Base-by-base conservation (phyloP, 1,140 invertebrate genomes). In the Papilio helenus region DNA sequence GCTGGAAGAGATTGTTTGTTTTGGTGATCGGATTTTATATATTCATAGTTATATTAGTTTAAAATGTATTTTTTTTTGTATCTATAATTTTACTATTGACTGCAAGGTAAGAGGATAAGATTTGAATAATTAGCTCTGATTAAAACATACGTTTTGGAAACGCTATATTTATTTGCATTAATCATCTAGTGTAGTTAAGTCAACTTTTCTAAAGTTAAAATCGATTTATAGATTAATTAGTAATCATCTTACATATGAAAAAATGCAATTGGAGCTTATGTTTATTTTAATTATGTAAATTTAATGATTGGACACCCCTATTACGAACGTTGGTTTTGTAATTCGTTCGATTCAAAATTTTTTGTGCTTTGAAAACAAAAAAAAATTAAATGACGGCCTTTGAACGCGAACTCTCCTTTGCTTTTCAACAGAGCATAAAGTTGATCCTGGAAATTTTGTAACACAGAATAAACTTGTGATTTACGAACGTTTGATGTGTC, bases 391-490 rank as follows among this genome's bases (percentile, higher is more conserved):
- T 89, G 84, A 81, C 83, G 79, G 84, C 92, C 91, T 93, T 92
- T 93, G 91, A 92, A 84, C 58, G 84, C 83, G 61, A 93, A 91
- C 88, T 92, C 89, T 93, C 91, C 89, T 93, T 92, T 90, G 89
- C 86, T 88, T 93, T 91, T 88, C 88, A 80, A 81, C 88, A 86
- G 83, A 82, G 87, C 87, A 89, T 88, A 87, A 92, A 93, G 90
- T 92, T 92, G 87, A 87, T 89, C 88, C 86, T 86, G 81, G 77
- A 89, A 91, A 85, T 88, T 89, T 87, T 79, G 79, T 84, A 85
- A 85, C 87, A 79, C 81, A 84, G 82, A 87, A 90, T 85, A 87
- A 90, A 89, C 86, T 92, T 90, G 81, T 83, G 88, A 90, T 90
- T 91, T 89, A 87, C 85, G 81, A 86, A 76, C 87, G 87, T 93